Percentiles rank a stretch among this genome's conserved stretches.
phyloP scores from a whole-genome alignment of 2,113 vertebrate genomes.

The Asarcornis scutulata region DNA sequence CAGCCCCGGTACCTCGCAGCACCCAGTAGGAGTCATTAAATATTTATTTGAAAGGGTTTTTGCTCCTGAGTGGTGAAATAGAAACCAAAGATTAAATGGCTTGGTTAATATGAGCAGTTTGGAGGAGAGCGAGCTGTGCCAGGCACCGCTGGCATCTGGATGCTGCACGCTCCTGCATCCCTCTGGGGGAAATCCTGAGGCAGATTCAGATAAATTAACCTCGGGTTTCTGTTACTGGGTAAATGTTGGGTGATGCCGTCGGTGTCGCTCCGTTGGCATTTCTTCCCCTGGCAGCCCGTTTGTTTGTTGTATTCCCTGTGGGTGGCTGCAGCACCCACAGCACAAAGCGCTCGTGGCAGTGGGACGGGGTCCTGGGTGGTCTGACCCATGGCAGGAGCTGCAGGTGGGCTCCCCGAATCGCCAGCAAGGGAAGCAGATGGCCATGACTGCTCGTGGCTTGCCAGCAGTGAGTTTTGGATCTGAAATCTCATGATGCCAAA shows the following conservation, averaged over 20 bases:
- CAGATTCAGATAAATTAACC: neutral
- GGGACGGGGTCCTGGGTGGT: neutral
- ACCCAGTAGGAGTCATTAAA: neutral
- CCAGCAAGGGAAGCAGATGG: neutral
- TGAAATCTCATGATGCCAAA: neutral
- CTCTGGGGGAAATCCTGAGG: neutral
- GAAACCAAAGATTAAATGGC: neutral
- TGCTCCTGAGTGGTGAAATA: neutral
- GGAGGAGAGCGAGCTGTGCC: neutral
- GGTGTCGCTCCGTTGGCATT: neutral
- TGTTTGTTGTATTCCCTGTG: too few relatives aligned
- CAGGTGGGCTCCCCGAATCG: neutral
- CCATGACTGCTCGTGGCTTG: neutral
- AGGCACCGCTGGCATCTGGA: neutral
- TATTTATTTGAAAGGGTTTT: constrained; percentile 41
- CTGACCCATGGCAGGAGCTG: neutral
- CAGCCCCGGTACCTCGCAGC: neutral
- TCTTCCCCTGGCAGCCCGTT: too few relatives aligned
- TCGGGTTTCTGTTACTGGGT: accelerated
- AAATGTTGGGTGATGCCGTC: neutral
- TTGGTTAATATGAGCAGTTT: neutral
- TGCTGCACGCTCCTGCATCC: neutral
- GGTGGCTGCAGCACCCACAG: neutral
- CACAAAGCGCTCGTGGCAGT: neutral
- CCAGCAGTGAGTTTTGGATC: neutral